Evolutionary conservation across 2,113 vertebrate genomes (phyloP), one percentile per base, ranked within the genome.

Genomic region (Stictonetta naevosa): DNA sequence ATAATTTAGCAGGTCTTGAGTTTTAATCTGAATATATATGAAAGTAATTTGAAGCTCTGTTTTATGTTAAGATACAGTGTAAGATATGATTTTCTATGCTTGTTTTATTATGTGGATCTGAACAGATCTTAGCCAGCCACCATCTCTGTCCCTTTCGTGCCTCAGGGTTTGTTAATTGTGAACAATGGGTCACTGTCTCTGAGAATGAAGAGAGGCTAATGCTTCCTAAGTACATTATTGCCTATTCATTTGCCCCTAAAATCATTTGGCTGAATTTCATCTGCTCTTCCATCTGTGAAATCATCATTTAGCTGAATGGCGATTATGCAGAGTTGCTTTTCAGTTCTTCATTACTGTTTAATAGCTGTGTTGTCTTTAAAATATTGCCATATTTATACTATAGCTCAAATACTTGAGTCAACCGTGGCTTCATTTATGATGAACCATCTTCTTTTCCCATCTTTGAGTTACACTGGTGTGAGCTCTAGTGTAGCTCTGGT

Each of bases 251-350:
- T 97, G 91, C 74, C 95, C 94, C 68, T 91, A 94, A 94, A 97
- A 96, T 95, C 68, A 6, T 97, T 96, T 97, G 95, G 92, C 95
- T 97, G 93, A 97, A 97, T 97, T 97, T 98, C 97, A 98, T 98
- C 97, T 96, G 96, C 92, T 96, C 96, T 97, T 95, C 96, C 96
- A 97, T 97, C 97, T 97, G 96, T 98, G 97, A 98, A 98, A 98
- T 98, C 92, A 92, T 91, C 97, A 94, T 98, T 98, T 96, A 95
- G 84, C 93, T 93, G 95, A 88, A 95, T 89, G 93, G 94, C 91
- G 96, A 98, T 97, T 98, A 97, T 93, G 62, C 72, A 88, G 91
- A 93, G 96, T 38, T 87, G 90, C 92, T 97, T 96, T 94, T 88
- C 96, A 82, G 79, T 96, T 96, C 94, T 97, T 97, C 97, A 97